phyloP scores from a whole-genome alignment of 1,140 invertebrate genomes.

The Scaptomyza graminum region DNA sequence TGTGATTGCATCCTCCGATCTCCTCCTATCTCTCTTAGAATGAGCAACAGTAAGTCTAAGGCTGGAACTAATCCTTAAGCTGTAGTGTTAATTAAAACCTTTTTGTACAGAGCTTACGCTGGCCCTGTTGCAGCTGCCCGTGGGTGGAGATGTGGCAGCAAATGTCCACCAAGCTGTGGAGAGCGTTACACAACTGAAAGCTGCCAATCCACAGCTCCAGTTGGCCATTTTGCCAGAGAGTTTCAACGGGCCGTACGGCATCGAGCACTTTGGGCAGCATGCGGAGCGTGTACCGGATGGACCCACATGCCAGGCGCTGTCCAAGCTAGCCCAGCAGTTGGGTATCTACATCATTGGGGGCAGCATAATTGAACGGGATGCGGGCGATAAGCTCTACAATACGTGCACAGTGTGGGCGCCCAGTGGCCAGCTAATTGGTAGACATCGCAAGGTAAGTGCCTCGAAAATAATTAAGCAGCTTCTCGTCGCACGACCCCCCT shows the following conservation, averaged over 20 bases:
- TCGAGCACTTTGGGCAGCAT: slow-evolving; percentile 92
- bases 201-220: slow-evolving; percentile 87
- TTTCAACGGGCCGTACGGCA: slow-evolving; percentile 94
- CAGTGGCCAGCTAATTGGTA: slow-evolving; percentile 89
- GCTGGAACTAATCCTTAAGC: not conserved
- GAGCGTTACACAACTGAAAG: slow-evolving; percentile 89
- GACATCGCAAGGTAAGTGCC: slow-evolving; percentile 87
- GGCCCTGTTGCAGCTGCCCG: slow-evolving; percentile 92
- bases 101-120: slow-evolving; percentile 84
- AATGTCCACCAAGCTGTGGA: slow-evolving; percentile 90
- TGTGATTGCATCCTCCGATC: not conserved
- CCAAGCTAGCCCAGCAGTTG: slow-evolving; percentile 90
- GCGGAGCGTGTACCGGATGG: slow-evolving; percentile 92
- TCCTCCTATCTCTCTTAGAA: not conserved
- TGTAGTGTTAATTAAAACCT: slow-evolving; percentile 11
- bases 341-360: slow-evolving; percentile 94
- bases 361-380: slow-evolving; percentile 92
- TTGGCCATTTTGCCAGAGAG: slow-evolving; percentile 95
- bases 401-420: slow-evolving; percentile 95
- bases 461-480: slow-evolving; percentile 4
- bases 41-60: slow-evolving; percentile 44
- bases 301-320: slow-evolving; percentile 88
- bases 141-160: slow-evolving; percentile 88
- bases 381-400: slow-evolving; percentile 89
- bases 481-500: not conserved